Evolutionary conservation across 2,888 invertebrate genomes (phyloP).

Genomic region (Pharmacophagus antenor): DNA sequence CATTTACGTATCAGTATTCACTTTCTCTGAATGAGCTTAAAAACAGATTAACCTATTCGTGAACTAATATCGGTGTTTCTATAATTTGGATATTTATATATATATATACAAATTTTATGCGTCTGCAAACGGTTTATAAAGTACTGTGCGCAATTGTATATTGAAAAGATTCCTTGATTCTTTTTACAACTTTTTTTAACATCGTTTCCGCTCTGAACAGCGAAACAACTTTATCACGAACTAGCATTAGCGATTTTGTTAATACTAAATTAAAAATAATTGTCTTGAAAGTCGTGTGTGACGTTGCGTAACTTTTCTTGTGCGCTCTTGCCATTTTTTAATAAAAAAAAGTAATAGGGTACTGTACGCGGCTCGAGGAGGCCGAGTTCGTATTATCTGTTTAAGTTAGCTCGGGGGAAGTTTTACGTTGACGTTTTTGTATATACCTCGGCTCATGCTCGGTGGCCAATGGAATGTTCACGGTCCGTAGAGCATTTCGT

Average conservation of each 20-base stretch:
- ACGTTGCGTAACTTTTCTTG: background rate
- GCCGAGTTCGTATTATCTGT: constrained; percentile 50
- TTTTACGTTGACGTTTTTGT: constrained; percentile 61
- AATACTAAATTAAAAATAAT: constrained; percentile 10
- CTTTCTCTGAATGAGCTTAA: no score
- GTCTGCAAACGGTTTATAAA: no score
- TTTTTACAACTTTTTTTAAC: background rate
- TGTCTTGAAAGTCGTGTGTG: constrained; percentile 5
- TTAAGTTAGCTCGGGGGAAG: constrained; percentile 33
- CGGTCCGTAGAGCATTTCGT: constrained; percentile 75
- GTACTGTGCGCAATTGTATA: no score
- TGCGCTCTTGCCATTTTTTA: constrained; percentile 19
- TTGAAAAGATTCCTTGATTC: no score
- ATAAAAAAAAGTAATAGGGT: constrained; percentile 22
- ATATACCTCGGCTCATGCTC: constrained; percentile 64
- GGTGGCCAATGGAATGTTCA: constrained; percentile 74
- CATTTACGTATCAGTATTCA: no score
- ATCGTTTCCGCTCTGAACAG: background rate
- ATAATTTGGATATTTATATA: no score
- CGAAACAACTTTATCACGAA: background rate
- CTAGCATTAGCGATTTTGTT: constrained; percentile 1
- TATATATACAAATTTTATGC: no score
- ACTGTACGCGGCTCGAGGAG: constrained; percentile 31
- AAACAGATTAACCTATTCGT: no score
- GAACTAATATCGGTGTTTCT: no score